Evolutionary conservation across 2,113 vertebrate genomes (phyloP).

Genomic region (Salvator merianae): DNA sequence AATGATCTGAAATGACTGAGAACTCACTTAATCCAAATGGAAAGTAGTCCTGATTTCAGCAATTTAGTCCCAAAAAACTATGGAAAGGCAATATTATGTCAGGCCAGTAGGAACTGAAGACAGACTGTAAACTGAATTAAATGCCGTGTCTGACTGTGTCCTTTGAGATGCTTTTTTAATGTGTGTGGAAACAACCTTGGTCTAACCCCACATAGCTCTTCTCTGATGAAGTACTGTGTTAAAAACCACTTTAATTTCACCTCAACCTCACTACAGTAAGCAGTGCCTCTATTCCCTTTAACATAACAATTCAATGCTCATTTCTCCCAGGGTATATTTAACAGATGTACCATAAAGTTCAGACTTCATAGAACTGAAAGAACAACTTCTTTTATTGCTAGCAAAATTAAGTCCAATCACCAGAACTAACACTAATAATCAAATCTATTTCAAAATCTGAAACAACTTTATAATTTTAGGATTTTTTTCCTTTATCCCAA

Average conservation of each 20-base stretch:
- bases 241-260: neutral
- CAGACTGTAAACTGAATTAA: neutral
- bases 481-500: neutral
- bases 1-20: too few relatives aligned
- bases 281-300: neutral
- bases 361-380: neutral
- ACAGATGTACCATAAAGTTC: neutral
- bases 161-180: neutral
- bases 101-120: too few relatives aligned
- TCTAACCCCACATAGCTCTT: too few relatives aligned
- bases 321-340: neutral
- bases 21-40: too few relatives aligned
- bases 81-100: too few relatives aligned
- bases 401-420: neutral
- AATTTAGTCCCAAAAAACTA: too few relatives aligned
- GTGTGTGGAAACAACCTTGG: too few relatives aligned
- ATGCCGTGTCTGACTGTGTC: too few relatives aligned
- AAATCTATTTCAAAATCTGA: neutral
- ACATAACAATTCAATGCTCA: neutral
- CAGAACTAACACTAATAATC: neutral
- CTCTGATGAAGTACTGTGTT: neutral
- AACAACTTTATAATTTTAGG: neutral
- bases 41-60: too few relatives aligned
- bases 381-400: conserved; percentile 14
- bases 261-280: neutral